phyloP scores from a whole-genome alignment of 2,888 invertebrate species.

The Lissonota sp. region DNA sequence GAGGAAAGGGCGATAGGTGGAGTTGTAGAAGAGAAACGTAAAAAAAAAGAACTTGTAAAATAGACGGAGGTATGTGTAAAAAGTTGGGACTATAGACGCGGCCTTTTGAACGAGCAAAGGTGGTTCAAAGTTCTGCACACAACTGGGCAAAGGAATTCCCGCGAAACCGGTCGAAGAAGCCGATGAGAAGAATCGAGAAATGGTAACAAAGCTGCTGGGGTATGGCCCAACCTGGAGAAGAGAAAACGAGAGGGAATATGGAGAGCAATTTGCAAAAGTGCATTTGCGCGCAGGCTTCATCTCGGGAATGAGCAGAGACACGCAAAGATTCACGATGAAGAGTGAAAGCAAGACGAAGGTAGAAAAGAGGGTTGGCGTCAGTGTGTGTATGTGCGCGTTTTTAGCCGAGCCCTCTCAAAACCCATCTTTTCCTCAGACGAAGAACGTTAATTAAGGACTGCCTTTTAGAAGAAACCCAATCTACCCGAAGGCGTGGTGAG shows the following conservation, averaged over 20 bases:
- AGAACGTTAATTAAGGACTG: constrained; percentile 74
- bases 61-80: not conserved
- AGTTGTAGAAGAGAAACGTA: constrained; percentile 1
- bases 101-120: constrained; percentile 12
- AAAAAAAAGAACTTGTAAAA: constrained; percentile 19
- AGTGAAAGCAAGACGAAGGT: constrained; percentile 4
- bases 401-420: constrained; percentile 42
- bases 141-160: constrained; percentile 6
- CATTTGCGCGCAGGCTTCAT: constrained; percentile 51
- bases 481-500: constrained; percentile 62
- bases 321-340: not conserved
- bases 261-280: constrained; percentile 75
- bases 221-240: not conserved
- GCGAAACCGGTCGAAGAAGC: constrained; percentile 51
- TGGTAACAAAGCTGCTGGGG: constrained; percentile 33
- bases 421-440: constrained; percentile 37
- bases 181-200: constrained; percentile 29
- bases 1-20: constrained; percentile 15
- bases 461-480: constrained; percentile 73
- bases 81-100: constrained; percentile 5
- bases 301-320: constrained; percentile 19
- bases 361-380: constrained; percentile 29
- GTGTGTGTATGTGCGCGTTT: constrained; percentile 30
- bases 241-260: constrained; percentile 34
- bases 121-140: not conserved